Evolutionary conservation across 2,113 vertebrate species (phyloP).

Genomic region (Cynoglossus semilaevis): DNA sequence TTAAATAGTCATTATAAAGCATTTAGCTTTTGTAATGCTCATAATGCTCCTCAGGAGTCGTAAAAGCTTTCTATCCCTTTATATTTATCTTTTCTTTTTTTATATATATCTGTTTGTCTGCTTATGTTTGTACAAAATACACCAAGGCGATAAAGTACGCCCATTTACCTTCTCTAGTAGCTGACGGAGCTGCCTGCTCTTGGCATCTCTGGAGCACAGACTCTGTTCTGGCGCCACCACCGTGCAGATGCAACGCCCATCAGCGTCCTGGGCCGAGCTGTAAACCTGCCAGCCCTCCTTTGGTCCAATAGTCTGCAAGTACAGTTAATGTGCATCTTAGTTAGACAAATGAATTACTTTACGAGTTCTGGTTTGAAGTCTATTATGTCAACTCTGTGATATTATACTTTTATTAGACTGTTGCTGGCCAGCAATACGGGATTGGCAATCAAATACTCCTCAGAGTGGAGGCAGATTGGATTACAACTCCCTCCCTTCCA

Average conservation of each 20-base stretch:
- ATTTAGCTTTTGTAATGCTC: background rate
- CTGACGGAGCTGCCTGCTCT: constrained; percentile 93
- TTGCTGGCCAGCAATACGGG: no score
- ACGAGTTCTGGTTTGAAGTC: background rate
- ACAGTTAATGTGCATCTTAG: constrained; percentile 6
- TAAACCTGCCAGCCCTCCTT: constrained; percentile 99
- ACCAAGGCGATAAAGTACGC: constrained; percentile 1
- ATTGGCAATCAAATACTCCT: no score
- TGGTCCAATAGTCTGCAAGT: constrained; percentile 88
- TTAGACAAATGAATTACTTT: background rate
- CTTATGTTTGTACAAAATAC: background rate
- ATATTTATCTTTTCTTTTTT: background rate
- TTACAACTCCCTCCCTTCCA: no score
- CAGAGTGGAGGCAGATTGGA: no score
- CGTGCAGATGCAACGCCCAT: constrained; percentile 95
- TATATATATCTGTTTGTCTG: constrained; percentile 9
- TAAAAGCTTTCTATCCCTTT: background rate
- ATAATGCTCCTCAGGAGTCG: constrained; percentile 1
- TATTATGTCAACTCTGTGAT: background rate
- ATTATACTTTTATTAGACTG: no score
- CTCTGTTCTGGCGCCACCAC: constrained; percentile 97
- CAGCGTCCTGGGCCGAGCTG: constrained; percentile 96
- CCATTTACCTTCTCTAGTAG: constrained; percentile 88
- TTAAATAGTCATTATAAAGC: constrained; percentile 9
- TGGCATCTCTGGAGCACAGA: constrained; percentile 95